These are phyloP conservation scores for Gymnobelideus leadbeateri DNA, from an alignment of 2,113 vertebrate species.

Conservation along the genomic window DNA sequence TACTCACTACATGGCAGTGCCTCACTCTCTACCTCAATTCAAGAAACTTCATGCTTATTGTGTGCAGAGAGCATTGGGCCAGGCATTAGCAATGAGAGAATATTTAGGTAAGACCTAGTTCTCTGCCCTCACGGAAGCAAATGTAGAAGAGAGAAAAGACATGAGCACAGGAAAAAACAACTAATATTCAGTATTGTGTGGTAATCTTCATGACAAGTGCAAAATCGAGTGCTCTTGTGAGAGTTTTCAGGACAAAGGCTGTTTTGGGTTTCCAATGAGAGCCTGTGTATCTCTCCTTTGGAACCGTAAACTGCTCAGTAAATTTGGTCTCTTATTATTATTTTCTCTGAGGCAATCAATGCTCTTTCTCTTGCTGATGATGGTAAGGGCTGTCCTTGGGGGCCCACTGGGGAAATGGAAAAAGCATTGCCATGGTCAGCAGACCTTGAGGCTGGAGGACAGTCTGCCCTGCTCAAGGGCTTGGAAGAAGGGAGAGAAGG, in stretches of 20 bases:
- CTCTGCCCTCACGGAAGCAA: background rate
- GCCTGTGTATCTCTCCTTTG: background rate
- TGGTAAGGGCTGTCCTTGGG: background rate
- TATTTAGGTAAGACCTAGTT: background rate
- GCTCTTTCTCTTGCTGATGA: background rate
- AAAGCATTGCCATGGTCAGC: background rate
- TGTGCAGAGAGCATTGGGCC: background rate
- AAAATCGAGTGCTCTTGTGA: conserved; percentile 2
- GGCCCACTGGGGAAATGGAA: background rate
- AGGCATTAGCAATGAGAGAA: background rate
- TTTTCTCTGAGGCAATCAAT: background rate
- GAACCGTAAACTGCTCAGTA: background rate
- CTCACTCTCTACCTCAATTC: background rate
- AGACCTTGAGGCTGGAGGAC: conserved; percentile 7
- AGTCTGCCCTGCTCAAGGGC: background rate
- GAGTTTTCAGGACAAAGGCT: background rate
- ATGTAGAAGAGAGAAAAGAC: background rate
- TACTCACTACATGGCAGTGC: background rate
- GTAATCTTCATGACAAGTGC: background rate
- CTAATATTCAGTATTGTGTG: background rate
- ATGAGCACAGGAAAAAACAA: background rate
- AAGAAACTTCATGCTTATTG: background rate
- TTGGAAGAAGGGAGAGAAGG: background rate
- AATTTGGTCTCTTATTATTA: background rate
- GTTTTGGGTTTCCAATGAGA: background rate